Evolutionary conservation across 2,113 vertebrate genomes (phyloP), one percentile per base, ranked within the genome.

Genomic region (Rhadina sibilatrix): DNA sequence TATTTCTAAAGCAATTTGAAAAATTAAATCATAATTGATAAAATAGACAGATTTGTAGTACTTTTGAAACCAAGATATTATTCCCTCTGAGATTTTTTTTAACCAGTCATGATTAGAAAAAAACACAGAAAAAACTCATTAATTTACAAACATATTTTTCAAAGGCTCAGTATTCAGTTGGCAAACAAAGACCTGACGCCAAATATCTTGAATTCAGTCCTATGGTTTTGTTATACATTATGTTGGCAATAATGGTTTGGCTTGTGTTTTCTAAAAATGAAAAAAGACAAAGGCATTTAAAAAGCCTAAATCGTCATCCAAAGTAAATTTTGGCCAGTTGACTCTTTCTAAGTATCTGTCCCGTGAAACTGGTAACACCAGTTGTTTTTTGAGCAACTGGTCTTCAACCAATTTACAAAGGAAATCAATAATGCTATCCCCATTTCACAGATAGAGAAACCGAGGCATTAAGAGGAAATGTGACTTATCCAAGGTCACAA

Each of bases 401-500:
- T 94, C 77, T 82, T 87, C 83, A 91, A 87, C 56, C 56, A 94
- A 38, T 64, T 96, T 88, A 71, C 35, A 75, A 83, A 89, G 87
- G 77, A 95, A 89, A 94, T 95, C 93, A 94, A 68, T 95, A 89
- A 68, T 5, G 17, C 46, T 89, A 87, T 66, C 69, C 72, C 56
- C 44, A 46, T 91, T 89, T 92, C 86, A 82, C 53, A 94, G 83
- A 66, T 13, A 84, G 49, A 63, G 93, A 94, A 94, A 91, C 69
- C 4, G 21, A 95, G 92, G 83, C 49, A 52, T 64, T 91, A 75
- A 64, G 53, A 94, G 83, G 83, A 94, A 92, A 89, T 72, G 53
- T 93, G 65, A 82, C 89, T 95, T 91, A 76, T 56, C 77, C 94
- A 96, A 97, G 94, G 94, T 96, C 95, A 96, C 69, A 63, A 35